Percentiles rank a stretch among this genome's conserved stretches.
Conservation (phyloP, 2,888 invertebrate species). For the Nysson spinosus region DNA sequence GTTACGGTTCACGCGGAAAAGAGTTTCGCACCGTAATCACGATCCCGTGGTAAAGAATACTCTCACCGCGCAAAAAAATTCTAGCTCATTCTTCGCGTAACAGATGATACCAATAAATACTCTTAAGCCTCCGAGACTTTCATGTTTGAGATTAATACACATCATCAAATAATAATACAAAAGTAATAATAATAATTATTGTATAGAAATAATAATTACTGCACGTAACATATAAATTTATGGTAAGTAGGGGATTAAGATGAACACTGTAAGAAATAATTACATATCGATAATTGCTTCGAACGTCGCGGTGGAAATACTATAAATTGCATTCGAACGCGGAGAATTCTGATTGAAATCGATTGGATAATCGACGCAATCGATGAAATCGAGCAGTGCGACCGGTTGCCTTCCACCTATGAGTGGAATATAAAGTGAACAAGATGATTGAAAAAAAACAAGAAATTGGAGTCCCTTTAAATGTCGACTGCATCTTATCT, state of each 20-base stretch:
- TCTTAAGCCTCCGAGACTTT: no score
- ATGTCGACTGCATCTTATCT: conserved; percentile 21
- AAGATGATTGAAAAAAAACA: conserved; percentile 12
- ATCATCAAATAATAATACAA: no score
- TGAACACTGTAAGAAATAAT: not conserved
- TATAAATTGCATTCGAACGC: conserved; percentile 11
- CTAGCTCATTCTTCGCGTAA: no score
- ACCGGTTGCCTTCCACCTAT: conserved; percentile 18
- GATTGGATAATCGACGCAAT: conserved; percentile 28
- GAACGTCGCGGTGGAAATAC: conserved; percentile 15
- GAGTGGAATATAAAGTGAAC: conserved; percentile 9
- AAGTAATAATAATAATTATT: no score
- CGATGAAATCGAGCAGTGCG: conserved; percentile 35
- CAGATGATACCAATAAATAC: no score
- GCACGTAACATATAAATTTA: no score
- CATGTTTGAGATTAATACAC: no score
- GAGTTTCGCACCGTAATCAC: not conserved
- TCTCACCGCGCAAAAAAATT: not conserved
- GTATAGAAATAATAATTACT: no score
- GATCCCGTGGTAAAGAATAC: conserved; percentile 1
- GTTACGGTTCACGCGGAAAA: conserved; percentile 14
- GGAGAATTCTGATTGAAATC: conserved; percentile 28
- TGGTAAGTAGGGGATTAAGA: no score
- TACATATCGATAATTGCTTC: conserved; percentile 1
- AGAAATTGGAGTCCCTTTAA: conserved; percentile 7